Conservation (phyloP, 2,797 vertebrate species). For the Oreochromis grahami region DNA sequence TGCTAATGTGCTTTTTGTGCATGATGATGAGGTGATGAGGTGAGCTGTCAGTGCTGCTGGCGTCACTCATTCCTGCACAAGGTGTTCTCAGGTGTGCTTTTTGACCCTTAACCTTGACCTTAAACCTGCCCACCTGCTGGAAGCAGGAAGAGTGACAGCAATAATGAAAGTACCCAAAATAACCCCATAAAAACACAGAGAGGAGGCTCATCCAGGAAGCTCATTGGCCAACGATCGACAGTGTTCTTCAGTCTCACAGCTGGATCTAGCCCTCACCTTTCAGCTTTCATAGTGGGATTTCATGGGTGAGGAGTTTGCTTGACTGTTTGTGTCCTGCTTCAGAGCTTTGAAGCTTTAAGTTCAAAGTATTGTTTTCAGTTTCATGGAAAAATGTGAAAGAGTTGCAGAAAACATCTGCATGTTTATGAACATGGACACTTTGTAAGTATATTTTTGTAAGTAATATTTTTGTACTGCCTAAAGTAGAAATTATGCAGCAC, state of each 20-base stretch:
- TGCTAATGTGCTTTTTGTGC: background rate
- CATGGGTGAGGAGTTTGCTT: background rate
- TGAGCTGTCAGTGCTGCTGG: background rate
- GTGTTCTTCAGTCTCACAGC: background rate
- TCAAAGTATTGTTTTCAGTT: background rate
- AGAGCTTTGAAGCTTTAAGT: background rate
- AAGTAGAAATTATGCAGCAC: background rate
- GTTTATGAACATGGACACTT: background rate
- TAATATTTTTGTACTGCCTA: background rate
- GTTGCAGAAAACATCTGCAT: background rate
- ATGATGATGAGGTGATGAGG: background rate
- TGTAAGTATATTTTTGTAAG: background rate
- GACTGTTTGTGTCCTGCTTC: background rate
- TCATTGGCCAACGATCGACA: background rate
- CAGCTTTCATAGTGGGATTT: background rate
- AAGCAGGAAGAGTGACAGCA: background rate
- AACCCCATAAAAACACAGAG: background rate
- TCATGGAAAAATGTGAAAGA: background rate
- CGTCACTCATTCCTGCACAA: background rate
- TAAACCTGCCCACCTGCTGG: background rate
- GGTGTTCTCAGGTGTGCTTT: background rate
- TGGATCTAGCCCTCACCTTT: background rate
- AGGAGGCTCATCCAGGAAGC: background rate
- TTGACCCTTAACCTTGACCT: background rate
- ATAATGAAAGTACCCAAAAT: background rate